Percentiles rank a stretch among this genome's conserved stretches.
Evolutionary conservation across 2,888 invertebrate species (phyloP).

Genomic region (Agrotis puta): DNA sequence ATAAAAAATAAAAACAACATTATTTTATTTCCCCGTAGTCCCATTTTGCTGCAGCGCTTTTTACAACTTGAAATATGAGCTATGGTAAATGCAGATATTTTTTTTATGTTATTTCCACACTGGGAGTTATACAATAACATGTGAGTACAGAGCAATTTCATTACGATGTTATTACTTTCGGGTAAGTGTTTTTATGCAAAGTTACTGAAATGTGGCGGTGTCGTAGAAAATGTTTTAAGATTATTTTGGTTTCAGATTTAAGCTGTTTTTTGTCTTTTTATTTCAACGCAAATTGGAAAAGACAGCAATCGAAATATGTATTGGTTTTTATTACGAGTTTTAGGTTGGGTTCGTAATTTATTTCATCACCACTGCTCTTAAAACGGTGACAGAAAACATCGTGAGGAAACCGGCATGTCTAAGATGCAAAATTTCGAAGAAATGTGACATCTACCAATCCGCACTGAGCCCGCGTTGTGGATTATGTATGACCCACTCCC

Average conservation of each 20-base stretch:
- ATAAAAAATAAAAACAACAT: too few relatives aligned
- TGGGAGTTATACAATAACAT: conserved; percentile 6
- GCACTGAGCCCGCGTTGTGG: too few relatives aligned
- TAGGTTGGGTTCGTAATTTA: too few relatives aligned
- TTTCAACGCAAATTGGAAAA: not conserved
- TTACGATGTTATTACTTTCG: conserved; percentile 30
- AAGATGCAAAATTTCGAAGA: too few relatives aligned
- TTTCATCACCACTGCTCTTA: too few relatives aligned
- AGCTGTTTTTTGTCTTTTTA: not conserved
- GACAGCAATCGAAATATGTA: not conserved
- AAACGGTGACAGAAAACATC: too few relatives aligned
- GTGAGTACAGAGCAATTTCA: conserved; percentile 7
- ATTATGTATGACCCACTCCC: too few relatives aligned
- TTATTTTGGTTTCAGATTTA: not conserved
- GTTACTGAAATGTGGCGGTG: conserved; percentile 6
- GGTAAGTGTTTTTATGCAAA: conserved; percentile 35
- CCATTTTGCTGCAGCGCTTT: conserved; percentile 4
- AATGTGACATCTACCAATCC: too few relatives aligned
- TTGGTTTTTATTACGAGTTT: not conserved
- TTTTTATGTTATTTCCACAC: too few relatives aligned
- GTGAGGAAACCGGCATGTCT: too few relatives aligned
- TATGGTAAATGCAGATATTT: not conserved
- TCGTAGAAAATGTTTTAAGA: not conserved
- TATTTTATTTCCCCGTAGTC: too few relatives aligned
- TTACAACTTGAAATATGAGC: conserved; percentile 5